Conservation (phyloP, 2,113 vertebrate genomes). For the Muntiacus reevesi region DNA sequence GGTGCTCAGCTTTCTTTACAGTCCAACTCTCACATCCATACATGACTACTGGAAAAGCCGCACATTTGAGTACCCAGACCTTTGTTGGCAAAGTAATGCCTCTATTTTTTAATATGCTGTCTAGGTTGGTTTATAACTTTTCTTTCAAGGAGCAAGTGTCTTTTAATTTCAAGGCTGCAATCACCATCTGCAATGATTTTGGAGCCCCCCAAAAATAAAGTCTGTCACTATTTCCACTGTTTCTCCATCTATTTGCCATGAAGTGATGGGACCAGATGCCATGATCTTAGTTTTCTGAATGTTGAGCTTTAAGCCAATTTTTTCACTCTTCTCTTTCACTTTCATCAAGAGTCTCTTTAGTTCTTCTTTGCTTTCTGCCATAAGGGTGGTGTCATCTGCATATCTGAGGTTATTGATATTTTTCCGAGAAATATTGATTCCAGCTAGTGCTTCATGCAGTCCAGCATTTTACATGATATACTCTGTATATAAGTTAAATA, state of each 20-base stretch:
- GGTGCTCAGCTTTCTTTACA: neutral
- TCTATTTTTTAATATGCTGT: neutral
- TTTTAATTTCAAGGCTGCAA: neutral
- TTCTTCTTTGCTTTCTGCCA: neutral
- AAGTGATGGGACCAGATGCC: neutral
- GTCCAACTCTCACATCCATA: neutral
- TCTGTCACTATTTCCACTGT: neutral
- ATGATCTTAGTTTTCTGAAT: neutral
- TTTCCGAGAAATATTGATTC: neutral
- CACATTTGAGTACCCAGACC: neutral
- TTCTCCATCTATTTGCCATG: neutral
- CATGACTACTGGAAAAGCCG: neutral
- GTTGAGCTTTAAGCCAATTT: neutral
- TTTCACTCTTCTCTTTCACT: neutral
- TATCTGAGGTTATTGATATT: neutral
- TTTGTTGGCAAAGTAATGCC: neutral
- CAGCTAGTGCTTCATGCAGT: neutral
- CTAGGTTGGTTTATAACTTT: neutral
- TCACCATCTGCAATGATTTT: neutral
- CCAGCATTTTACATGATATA: rapidly evolving
- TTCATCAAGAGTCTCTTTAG: neutral
- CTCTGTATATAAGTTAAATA: neutral
- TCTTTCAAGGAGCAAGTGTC: neutral
- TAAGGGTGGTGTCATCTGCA: neutral
- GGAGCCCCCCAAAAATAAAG: neutral